Percentiles rank a stretch among this genome's conserved stretches.
phyloP scores from a whole-genome alignment of 2,888 invertebrate genomes.

The Harpalus rufipes region DNA sequence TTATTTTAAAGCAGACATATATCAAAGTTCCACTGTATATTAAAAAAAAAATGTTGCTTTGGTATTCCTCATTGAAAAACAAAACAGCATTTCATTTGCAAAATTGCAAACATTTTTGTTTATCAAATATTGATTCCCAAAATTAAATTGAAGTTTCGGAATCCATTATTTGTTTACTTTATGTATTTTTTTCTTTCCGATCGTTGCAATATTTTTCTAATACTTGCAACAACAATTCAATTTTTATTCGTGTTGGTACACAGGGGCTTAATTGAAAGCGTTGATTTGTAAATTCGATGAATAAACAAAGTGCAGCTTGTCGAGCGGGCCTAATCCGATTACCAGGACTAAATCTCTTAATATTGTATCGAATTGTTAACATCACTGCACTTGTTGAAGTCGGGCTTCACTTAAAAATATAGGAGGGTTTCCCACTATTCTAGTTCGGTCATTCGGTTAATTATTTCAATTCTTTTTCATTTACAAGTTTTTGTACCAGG shows the following conservation, averaged over 20 bases:
- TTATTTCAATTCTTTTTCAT: no score
- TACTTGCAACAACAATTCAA: background rate
- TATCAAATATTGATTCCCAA: no score
- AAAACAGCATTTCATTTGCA: no score
- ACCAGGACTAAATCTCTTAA: constrained; percentile 11
- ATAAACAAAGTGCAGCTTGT: constrained; percentile 15
- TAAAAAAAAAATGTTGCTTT: no score
- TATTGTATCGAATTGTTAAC: constrained; percentile 16
- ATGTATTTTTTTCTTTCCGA: background rate
- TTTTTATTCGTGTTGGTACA: background rate
- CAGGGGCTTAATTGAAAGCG: background rate
- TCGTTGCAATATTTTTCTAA: background rate
- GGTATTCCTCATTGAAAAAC: no score
- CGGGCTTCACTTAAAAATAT: background rate
- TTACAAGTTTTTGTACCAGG: no score
- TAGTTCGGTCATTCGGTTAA: no score
- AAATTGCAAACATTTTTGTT: no score
- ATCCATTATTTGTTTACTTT: background rate
- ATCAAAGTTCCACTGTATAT: no score
- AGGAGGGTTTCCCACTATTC: no score
- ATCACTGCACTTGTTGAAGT: constrained; percentile 8
- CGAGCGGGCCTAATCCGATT: background rate
- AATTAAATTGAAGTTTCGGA: background rate
- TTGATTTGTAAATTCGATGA: constrained; percentile 3
- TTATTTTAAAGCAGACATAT: no score